Conservation (phyloP, 2,888 invertebrate genomes). For the Agriopis marginaria region DNA sequence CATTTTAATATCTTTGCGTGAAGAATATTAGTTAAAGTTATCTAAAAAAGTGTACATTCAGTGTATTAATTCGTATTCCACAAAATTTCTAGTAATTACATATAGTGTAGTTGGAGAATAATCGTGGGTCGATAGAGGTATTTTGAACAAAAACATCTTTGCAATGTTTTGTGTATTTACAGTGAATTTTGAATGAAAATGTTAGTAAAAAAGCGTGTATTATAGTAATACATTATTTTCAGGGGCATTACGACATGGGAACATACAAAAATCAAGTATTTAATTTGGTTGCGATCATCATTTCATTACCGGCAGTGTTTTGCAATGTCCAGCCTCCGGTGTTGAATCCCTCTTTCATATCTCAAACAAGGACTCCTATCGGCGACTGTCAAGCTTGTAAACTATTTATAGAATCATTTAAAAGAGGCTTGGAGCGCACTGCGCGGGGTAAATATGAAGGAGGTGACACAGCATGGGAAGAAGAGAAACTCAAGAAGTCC, state of each 20-base stretch:
- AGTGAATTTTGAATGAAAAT: constrained; percentile 50
- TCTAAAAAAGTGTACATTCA: constrained; percentile 4
- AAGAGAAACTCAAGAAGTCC: constrained; percentile 92
- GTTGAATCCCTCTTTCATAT: constrained; percentile 64
- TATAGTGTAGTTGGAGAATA: constrained; percentile 42
- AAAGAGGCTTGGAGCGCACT: constrained; percentile 93
- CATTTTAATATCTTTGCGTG: constrained; percentile 42
- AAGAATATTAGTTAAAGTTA: constrained; percentile 31
- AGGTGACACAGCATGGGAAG: constrained; percentile 97
- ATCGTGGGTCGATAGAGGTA: constrained; percentile 49
- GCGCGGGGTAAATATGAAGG: constrained; percentile 96
- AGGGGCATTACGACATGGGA: constrained; percentile 59
- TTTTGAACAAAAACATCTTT: constrained; percentile 14
- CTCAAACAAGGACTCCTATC: constrained; percentile 78
- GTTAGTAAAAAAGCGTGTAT: constrained; percentile 23
- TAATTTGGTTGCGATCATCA: constrained; percentile 45
- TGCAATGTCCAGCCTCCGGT: constrained; percentile 61
- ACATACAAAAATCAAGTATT: constrained; percentile 41
- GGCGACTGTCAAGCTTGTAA: constrained; percentile 94
- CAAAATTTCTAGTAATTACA: constrained; percentile 10
- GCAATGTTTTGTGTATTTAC: constrained; percentile 21
- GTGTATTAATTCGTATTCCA: background rate
- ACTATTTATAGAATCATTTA: constrained; percentile 91
- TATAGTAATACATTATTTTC: constrained; percentile 51
- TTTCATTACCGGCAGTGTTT: constrained; percentile 52